phyloP scores from a whole-genome alignment of 2,113 vertebrate species.

The Ceratotherium simum region DNA sequence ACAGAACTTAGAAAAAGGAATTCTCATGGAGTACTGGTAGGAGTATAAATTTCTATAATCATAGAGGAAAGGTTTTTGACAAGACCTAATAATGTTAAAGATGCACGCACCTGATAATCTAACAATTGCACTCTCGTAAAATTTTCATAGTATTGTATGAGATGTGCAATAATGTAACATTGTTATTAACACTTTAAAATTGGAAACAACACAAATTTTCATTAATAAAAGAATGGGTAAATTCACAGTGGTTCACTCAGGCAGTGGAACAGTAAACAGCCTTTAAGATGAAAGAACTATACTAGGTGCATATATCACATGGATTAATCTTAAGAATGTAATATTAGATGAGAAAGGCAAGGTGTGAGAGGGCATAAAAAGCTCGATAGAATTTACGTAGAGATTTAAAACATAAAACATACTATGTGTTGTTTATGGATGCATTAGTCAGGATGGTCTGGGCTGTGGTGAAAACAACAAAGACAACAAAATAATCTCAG shows the following conservation, averaged over 20 bases:
- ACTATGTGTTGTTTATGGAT: not conserved
- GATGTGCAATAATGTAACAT: not conserved
- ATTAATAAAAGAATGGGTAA: not conserved
- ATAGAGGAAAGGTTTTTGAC: not conserved
- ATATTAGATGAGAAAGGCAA: not conserved
- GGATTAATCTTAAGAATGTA: conserved; percentile 7
- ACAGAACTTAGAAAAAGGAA: not conserved
- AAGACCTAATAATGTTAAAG: not conserved
- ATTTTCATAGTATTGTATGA: not conserved
- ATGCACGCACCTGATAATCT: not conserved
- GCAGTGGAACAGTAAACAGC: not conserved
- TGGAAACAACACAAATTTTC: not conserved
- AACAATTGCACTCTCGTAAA: not conserved
- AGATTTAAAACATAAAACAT: conserved; percentile 22
- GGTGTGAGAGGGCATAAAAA: not conserved
- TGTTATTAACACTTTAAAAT: conserved; percentile 12
- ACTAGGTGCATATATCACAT: not conserved
- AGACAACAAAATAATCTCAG: not conserved
- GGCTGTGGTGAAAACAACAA: not conserved
- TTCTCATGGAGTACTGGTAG: not conserved
- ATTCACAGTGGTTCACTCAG: not conserved
- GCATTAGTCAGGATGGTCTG: not conserved
- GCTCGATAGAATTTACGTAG: not conserved
- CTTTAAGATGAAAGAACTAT: conserved; percentile 14
- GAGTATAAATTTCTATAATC: not conserved